Evolutionary conservation across 2,888 invertebrate species (phyloP).

Genomic region (Galeopsomyia nigrocyanea): DNA sequence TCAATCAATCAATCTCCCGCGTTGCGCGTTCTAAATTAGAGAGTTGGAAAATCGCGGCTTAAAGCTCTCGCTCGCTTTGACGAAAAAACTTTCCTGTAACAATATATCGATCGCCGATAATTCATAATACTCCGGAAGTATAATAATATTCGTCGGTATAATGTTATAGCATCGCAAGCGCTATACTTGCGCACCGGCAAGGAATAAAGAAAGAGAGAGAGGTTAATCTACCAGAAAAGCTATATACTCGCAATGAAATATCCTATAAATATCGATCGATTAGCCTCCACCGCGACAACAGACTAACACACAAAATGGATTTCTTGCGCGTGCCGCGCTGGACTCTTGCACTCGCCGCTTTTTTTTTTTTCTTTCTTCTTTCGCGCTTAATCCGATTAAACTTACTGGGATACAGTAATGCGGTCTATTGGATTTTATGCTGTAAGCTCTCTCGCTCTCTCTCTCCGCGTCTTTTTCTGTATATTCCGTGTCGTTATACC

Average conservation of each 20-base stretch:
- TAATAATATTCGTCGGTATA: too few species aligned
- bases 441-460: neutral
- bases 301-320: constrained; percentile 33
- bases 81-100: too few species aligned
- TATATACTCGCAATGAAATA: constrained; percentile 6
- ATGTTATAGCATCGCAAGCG: too few species aligned
- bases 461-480: neutral
- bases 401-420: constrained; percentile 44
- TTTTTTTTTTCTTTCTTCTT: neutral
- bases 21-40: too few species aligned
- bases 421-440: constrained; percentile 41
- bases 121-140: too few species aligned
- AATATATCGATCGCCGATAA: too few species aligned
- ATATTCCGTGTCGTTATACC: neutral
- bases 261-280: constrained; percentile 46
- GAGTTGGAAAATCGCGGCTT: too few species aligned
- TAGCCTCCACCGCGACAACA: neutral
- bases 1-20: too few species aligned
- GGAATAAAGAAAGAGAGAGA: too few species aligned
- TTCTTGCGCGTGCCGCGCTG: constrained; percentile 4
- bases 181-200: too few species aligned
- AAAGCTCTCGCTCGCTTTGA: too few species aligned
- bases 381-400: constrained; percentile 40
- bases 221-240: constrained; percentile 9
- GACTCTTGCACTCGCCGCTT: neutral